These are phyloP conservation scores for Cydia strobilella DNA, from an alignment of 1,140 invertebrate species.

Conservation along the genomic window DNA sequence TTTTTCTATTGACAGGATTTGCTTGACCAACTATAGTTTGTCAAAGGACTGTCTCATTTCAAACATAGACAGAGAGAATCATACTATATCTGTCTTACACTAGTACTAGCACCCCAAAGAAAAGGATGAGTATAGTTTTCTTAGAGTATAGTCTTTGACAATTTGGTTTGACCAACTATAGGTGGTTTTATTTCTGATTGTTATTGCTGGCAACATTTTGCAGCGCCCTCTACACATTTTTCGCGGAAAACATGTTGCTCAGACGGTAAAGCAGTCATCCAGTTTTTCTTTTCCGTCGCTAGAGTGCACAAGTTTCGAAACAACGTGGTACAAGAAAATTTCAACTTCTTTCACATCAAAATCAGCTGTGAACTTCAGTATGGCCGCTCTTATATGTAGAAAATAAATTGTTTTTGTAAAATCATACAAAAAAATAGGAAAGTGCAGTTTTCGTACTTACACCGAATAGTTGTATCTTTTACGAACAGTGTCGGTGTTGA, in stretches of 20 bases:
- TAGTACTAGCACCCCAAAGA: no score
- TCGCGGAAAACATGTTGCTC: background rate
- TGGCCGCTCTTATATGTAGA: slow-evolving; percentile 67
- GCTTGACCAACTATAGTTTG: no score
- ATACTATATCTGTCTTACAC: no score
- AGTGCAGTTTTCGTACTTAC: slow-evolving; percentile 66
- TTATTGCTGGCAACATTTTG: background rate
- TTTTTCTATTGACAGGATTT: no score
- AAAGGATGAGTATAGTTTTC: no score
- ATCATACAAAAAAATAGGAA: slow-evolving; percentile 68
- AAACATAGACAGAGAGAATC: no score
- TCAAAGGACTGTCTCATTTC: no score
- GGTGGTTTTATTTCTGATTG: no score
- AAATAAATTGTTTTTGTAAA: slow-evolving; percentile 71
- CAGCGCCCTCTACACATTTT: slow-evolving; percentile 34
- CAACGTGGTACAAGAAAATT: slow-evolving; percentile 71
- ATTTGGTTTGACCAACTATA: no score
- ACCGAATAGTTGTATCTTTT: slow-evolving; percentile 53
- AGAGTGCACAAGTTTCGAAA: slow-evolving; percentile 62
- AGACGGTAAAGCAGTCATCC: slow-evolving; percentile 42
- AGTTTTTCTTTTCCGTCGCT: slow-evolving; percentile 39
- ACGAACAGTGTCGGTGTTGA: slow-evolving; percentile 64
- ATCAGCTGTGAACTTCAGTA: slow-evolving; percentile 79
- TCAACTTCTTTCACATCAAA: slow-evolving; percentile 73
- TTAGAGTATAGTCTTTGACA: no score